Conservation (phyloP, 1,140 invertebrate genomes). For the Pogonomyrmex californicus region DNA sequence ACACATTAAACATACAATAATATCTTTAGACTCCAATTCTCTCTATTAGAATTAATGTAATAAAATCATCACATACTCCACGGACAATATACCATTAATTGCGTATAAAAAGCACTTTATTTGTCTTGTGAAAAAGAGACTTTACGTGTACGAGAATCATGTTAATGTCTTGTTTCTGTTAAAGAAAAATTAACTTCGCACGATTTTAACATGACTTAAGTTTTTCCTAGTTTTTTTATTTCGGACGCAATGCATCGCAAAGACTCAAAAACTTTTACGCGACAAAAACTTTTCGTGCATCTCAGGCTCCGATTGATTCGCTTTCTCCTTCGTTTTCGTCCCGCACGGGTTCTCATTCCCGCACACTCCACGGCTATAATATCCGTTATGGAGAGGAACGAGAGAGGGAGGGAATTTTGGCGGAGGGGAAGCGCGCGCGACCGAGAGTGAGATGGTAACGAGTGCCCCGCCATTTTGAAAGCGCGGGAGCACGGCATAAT, state of each 20-base stretch:
- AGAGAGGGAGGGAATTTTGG: slow-evolving; percentile 32
- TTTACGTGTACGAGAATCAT: neutral
- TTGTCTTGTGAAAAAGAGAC: neutral
- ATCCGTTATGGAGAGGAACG: slow-evolving; percentile 42
- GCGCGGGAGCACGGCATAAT: slow-evolving; percentile 78
- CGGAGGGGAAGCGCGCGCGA: neutral
- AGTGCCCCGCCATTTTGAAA: slow-evolving; percentile 64
- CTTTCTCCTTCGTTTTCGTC: slow-evolving; percentile 31
- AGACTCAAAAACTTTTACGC: neutral
- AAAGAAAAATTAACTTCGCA: neutral
- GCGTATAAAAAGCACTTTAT: neutral
- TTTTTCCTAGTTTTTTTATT: neutral
- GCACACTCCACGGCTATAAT: slow-evolving; percentile 33
- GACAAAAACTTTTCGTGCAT: neutral
- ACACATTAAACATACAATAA: neutral
- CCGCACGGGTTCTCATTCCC: neutral
- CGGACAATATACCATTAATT: neutral
- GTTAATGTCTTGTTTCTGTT: neutral
- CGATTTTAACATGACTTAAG: neutral
- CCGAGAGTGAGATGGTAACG: slow-evolving; percentile 60
- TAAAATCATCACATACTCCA: neutral
- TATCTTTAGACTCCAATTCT: neutral
- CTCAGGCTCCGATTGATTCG: neutral
- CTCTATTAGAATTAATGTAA: neutral
- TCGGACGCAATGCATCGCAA: neutral